A percentile compares a stretch with the other conserved stretches of the same genome.
Conservation (phyloP, 2,113 vertebrate genomes). For the Dicentrarchus labrax region DNA sequence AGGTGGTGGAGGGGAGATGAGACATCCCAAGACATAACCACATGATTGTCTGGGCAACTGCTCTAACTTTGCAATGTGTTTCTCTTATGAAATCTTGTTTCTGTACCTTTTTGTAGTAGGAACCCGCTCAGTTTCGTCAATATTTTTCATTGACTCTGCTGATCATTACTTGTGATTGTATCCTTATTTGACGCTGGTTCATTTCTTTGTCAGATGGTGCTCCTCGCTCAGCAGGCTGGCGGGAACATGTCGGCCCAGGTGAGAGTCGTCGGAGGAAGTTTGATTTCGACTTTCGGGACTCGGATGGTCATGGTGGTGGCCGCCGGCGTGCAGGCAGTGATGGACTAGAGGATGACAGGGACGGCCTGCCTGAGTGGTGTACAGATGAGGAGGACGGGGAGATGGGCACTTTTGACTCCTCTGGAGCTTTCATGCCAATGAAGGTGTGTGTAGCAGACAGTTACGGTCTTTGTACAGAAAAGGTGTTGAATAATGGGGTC, state of each 20-base stretch:
- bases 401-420: slow-evolving; percentile 95
- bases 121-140: not conserved
- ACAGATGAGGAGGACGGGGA: slow-evolving; percentile 92
- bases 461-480: not conserved
- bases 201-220: slow-evolving; percentile 82
- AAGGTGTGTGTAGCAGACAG: slow-evolving; percentile 81
- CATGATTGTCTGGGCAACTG: not conserved
- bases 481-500: not conserved
- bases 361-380: slow-evolving; percentile 94
- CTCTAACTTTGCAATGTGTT: not conserved
- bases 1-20: not conserved
- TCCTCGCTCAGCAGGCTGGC: slow-evolving; percentile 93
- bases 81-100: not conserved
- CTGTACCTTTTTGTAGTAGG: not conserved
- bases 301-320: slow-evolving; percentile 80
- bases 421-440: slow-evolving; percentile 91
- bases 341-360: slow-evolving; percentile 89
- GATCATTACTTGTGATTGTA: not conserved
- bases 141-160: not conserved
- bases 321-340: slow-evolving; percentile 84
- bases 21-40: not conserved
- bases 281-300: slow-evolving; percentile 91
- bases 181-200: not conserved
- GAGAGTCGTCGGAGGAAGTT: slow-evolving; percentile 90
- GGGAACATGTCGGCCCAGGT: slow-evolving; percentile 84